These are phyloP conservation scores for Leptinotarsa texana DNA, from an alignment of 1,140 invertebrate species.

Conservation along the genomic window DNA sequence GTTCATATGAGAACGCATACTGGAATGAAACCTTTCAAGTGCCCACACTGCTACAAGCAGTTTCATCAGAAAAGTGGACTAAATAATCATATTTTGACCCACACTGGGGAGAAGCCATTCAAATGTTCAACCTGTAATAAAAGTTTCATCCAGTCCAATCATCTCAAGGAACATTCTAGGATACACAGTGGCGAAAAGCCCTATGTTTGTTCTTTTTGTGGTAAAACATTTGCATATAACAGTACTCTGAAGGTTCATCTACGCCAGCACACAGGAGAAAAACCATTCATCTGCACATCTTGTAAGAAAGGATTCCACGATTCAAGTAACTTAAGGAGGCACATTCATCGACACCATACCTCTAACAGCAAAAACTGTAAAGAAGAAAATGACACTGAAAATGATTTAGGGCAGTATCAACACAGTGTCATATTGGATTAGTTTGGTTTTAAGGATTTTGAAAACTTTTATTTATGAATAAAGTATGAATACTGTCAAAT, in stretches of 20 bases:
- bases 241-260: slow-evolving; percentile 55
- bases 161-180: slow-evolving; percentile 46
- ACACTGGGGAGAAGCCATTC: slow-evolving; percentile 40
- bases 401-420: not conserved
- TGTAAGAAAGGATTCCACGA: slow-evolving; percentile 54
- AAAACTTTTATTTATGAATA: too few relatives aligned
- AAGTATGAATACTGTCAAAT: too few relatives aligned
- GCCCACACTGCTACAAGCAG: slow-evolving; percentile 49
- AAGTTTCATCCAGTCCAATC: slow-evolving; percentile 43
- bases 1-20: slow-evolving; percentile 54
- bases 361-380: not conserved
- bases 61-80: slow-evolving; percentile 38
- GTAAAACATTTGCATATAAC: slow-evolving; percentile 55
- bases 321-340: slow-evolving; percentile 47
- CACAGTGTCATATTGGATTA: too few relatives aligned
- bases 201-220: slow-evolving; percentile 43
- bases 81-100: slow-evolving; percentile 39
- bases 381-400: not conserved
- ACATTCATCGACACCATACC: slow-evolving; percentile 33
- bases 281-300: slow-evolving; percentile 47
- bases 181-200: slow-evolving; percentile 48
- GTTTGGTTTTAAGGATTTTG: too few relatives aligned
- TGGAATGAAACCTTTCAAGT: slow-evolving; percentile 64
- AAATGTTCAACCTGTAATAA: slow-evolving; percentile 45
- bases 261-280: slow-evolving; percentile 53